Percentiles rank a stretch among this genome's conserved stretches.
Evolutionary conservation across 2,113 vertebrate genomes (phyloP).

Genomic region (Papio anubis): DNA sequence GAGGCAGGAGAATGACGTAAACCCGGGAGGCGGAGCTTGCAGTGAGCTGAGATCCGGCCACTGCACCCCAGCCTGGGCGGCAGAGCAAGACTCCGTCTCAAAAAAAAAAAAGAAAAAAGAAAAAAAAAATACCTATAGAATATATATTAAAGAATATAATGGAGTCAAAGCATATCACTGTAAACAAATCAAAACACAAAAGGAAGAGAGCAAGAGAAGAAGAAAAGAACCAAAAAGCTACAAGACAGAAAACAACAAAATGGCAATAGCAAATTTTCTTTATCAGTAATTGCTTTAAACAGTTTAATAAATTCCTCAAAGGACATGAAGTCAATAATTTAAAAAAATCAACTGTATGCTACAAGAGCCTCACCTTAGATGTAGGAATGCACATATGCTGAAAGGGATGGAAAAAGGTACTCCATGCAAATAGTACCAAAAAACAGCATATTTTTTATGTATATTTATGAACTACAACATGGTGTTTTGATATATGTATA

Average conservation of each 20-base stretch:
- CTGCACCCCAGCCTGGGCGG: no score
- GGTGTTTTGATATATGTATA: neutral
- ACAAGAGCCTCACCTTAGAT: neutral
- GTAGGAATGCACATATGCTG: neutral
- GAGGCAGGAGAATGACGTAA: no score
- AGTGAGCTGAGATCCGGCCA: no score
- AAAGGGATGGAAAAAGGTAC: neutral
- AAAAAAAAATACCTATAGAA: no score
- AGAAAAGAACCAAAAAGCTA: neutral
- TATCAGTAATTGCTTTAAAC: neutral
- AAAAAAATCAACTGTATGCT: neutral
- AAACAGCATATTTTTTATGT: neutral
- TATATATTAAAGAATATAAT: neutral
- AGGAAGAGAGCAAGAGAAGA: neutral
- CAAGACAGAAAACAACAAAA: neutral
- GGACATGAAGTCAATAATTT: neutral
- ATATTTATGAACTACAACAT: neutral
- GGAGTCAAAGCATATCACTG: neutral
- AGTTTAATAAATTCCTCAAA: neutral
- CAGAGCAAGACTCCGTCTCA: no score
- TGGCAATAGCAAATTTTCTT: neutral
- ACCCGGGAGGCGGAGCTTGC: no score
- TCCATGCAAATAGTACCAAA: neutral
- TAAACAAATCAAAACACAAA: neutral
- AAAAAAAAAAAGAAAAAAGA: no score